These are phyloP conservation scores for Frankliniella intonsa DNA, from an alignment of 2,888 invertebrate species.

Conservation along the genomic window DNA sequence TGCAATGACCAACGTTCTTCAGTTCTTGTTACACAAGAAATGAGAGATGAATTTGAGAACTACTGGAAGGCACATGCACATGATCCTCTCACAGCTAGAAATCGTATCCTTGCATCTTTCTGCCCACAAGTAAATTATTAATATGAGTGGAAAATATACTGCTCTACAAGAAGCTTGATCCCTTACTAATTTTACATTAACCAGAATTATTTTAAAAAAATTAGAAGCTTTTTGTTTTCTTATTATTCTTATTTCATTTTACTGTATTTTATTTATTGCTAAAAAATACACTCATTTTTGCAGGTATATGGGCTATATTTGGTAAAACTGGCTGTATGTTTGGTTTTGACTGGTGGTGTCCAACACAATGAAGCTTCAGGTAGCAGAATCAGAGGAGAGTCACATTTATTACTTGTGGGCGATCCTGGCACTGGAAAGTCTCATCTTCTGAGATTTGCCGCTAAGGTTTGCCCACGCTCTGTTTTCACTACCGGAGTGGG, in stretches of 20 bases:
- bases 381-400: conserved; percentile 66
- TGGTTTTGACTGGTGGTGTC: conserved; percentile 60
- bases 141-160: conserved; percentile 28
- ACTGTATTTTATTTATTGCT: conserved; percentile 33
- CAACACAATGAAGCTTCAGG: conserved; percentile 48
- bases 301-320: conserved; percentile 82
- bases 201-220: too few relatives aligned
- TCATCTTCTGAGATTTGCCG: conserved; percentile 69
- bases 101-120: conserved; percentile 71
- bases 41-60: conserved; percentile 61
- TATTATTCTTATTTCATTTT: conserved; percentile 32
- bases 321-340: conserved; percentile 77
- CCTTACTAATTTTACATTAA: background rate
- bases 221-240: background rate
- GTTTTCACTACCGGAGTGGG: conserved; percentile 84
- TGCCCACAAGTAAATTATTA: conserved; percentile 66
- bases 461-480: conserved; percentile 64
- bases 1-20: conserved; percentile 52
- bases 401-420: conserved; percentile 80
- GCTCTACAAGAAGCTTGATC: conserved; percentile 9
- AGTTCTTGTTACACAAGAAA: conserved; percentile 57
- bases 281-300: conserved; percentile 40
- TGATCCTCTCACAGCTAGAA: conserved; percentile 66
- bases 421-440: conserved; percentile 90
- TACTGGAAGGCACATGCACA: conserved; percentile 66